Conservation (phyloP, 2,113 vertebrate genomes). For the Scomber scombrus region DNA sequence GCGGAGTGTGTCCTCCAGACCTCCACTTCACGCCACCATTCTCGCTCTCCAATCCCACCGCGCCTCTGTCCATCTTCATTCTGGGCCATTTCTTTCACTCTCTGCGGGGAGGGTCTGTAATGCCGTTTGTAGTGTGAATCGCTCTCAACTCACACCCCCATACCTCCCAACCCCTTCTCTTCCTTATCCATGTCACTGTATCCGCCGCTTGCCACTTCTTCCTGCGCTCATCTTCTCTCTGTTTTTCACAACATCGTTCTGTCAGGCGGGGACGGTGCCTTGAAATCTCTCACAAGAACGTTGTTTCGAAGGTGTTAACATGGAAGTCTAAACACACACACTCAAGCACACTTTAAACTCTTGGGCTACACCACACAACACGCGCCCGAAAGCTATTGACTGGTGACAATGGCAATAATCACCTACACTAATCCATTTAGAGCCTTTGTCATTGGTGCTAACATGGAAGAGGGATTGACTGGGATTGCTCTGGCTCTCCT, state of each 20-base stretch:
- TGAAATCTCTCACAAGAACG: constrained; percentile 46
- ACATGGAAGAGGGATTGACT: constrained; percentile 61
- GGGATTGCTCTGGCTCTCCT: constrained; percentile 63
- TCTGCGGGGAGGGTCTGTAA: constrained; percentile 61
- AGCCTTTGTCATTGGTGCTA: constrained; percentile 75
- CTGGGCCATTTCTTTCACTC: constrained; percentile 71
- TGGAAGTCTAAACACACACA: constrained; percentile 22
- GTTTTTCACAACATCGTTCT: constrained; percentile 36
- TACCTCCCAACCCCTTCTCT: constrained; percentile 6
- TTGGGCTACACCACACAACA: constrained; percentile 56
- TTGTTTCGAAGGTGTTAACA: constrained; percentile 46
- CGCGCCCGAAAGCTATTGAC: constrained; percentile 60
- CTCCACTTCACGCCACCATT: constrained; percentile 24
- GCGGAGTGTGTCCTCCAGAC: constrained; percentile 3
- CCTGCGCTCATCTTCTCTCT: constrained; percentile 2
- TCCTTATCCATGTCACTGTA: constrained; percentile 29
- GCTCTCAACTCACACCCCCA: constrained; percentile 41
- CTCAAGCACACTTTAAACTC: constrained; percentile 3
- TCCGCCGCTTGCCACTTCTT: not conserved
- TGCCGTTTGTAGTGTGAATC: constrained; percentile 66
- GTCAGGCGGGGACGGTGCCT: constrained; percentile 25
- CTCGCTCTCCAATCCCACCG: constrained; percentile 10
- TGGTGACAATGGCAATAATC: constrained; percentile 81
- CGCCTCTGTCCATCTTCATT: constrained; percentile 71
- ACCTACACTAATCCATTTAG: constrained; percentile 83